phyloP scores from a whole-genome alignment of 1,140 invertebrate genomes.

The Vanessa tameamea region DNA sequence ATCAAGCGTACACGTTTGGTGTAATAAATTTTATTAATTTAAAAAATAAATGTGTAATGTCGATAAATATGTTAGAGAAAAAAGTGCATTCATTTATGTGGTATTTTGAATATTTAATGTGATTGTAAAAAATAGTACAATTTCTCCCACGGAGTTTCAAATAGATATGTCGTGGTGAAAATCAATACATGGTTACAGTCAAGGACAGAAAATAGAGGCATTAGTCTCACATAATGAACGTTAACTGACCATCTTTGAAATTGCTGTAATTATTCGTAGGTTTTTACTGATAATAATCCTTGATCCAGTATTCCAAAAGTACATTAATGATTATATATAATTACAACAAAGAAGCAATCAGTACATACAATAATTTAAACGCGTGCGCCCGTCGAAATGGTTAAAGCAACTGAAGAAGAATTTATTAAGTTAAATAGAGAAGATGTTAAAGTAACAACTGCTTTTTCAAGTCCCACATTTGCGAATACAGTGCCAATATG shows the following conservation, averaged over 20 bases:
- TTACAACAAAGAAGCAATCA: constrained; percentile 33
- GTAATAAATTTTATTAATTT: too few species aligned
- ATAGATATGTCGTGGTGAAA: constrained; percentile 13
- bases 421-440: constrained; percentile 48
- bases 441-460: constrained; percentile 55
- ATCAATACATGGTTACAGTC: constrained; percentile 22
- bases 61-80: too few species aligned
- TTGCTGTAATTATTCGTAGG: constrained; percentile 20
- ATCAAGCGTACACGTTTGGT: too few species aligned
- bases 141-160: neutral
- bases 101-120: neutral
- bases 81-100: neutral
- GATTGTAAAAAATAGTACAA: neutral
- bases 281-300: constrained; percentile 34
- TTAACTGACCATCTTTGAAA: constrained; percentile 8
- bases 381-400: constrained; percentile 42
- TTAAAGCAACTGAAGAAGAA: constrained; percentile 55
- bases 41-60: too few species aligned
- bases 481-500: constrained; percentile 46
- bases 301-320: constrained; percentile 39
- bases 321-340: constrained; percentile 28
- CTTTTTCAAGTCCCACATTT: constrained; percentile 43
- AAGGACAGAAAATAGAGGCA: constrained; percentile 27
- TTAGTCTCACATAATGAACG: constrained; percentile 3
- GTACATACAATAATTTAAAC: constrained; percentile 20